Evolutionary conservation across 1,140 invertebrate species (phyloP).

Genomic region (Cotesia typhae): DNA sequence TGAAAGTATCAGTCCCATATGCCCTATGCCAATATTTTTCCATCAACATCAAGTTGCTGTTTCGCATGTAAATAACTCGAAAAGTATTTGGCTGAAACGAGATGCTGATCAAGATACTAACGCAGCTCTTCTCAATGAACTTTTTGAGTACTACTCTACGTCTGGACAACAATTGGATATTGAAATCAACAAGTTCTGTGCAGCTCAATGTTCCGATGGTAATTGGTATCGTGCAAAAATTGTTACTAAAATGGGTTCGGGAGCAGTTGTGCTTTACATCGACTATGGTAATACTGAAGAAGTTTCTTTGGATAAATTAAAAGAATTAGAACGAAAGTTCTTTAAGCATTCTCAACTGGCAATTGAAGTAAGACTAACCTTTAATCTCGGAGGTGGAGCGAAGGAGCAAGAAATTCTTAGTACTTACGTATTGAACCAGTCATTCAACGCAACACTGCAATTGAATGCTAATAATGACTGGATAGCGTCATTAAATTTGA

Average conservation of each 20-base stretch:
- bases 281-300: slow-evolving; percentile 68
- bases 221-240: slow-evolving; percentile 68
- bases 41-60: slow-evolving; percentile 66
- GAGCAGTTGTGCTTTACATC: slow-evolving; percentile 58
- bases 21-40: slow-evolving; percentile 67
- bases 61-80: slow-evolving; percentile 62
- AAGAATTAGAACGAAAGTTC: slow-evolving; percentile 66
- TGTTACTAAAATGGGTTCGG: slow-evolving; percentile 30
- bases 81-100: slow-evolving; percentile 72
- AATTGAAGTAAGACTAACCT: slow-evolving; percentile 61
- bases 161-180: slow-evolving; percentile 51
- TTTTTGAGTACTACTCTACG: slow-evolving; percentile 70
- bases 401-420: slow-evolving; percentile 52
- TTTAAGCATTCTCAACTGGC: slow-evolving; percentile 66
- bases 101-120: slow-evolving; percentile 58
- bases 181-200: slow-evolving; percentile 67
- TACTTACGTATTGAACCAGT: slow-evolving; percentile 44
- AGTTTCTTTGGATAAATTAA: slow-evolving; percentile 44
- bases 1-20: slow-evolving; percentile 66
- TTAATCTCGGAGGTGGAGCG: slow-evolving; percentile 50
- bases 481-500: slow-evolving; percentile 50
- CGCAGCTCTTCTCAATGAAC: slow-evolving; percentile 61
- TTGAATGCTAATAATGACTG: slow-evolving; percentile 52
- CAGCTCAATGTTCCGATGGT: slow-evolving; percentile 68
- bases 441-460: slow-evolving; percentile 51